These are phyloP conservation scores for Troilus luridus DNA, from an alignment of 2,888 invertebrate genomes.

Conservation along the genomic window DNA sequence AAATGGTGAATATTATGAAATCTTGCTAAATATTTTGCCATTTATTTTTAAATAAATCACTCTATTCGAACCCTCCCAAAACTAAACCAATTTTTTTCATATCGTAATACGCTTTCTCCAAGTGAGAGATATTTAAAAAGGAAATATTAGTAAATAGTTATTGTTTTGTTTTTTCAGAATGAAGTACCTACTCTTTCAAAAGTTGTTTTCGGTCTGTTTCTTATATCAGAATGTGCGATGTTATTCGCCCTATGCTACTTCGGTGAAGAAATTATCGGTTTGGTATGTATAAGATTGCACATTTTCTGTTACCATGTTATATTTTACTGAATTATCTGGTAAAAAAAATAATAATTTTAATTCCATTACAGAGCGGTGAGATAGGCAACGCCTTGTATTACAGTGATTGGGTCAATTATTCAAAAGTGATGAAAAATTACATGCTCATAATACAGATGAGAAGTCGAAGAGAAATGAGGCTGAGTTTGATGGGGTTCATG, in stretches of 20 bases:
- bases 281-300: not conserved
- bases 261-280: not conserved
- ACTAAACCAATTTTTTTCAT: no score
- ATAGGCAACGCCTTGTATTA: not conserved
- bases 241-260: not conserved
- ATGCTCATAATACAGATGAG: not conserved
- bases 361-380: not conserved
- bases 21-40: no score
- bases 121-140: no score
- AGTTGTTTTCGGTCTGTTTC: not conserved
- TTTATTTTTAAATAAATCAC: no score
- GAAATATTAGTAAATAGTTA: not conserved
- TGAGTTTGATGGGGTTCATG: not conserved
- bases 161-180: not conserved
- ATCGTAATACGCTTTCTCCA: no score
- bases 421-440: not conserved
- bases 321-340: no score
- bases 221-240: not conserved
- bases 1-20: no score
- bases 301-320: no score
- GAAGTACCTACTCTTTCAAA: not conserved
- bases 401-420: not conserved
- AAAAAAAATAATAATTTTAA: not conserved
- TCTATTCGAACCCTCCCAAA: no score
- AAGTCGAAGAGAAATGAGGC: not conserved